Conservation (phyloP, 64 coral and sea anemone genomes). For the Stylophora pistillata region DNA sequence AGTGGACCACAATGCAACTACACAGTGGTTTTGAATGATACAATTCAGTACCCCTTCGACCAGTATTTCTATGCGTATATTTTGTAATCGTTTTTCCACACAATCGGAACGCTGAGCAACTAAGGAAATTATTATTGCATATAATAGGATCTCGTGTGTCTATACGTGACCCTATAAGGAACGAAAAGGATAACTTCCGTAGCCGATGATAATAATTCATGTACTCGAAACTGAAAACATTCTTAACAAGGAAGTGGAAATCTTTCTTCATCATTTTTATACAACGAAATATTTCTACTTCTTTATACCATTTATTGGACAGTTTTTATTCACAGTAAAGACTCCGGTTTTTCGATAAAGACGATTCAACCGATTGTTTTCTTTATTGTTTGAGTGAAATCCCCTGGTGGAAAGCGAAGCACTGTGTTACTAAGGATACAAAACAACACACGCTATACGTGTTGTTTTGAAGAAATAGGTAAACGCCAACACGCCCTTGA, state of each 20-base stretch:
- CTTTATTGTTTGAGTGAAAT: background rate
- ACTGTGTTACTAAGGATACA: background rate
- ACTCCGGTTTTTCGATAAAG: background rate
- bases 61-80: no score
- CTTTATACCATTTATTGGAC: no score
- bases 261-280: background rate
- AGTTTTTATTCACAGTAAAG: background rate
- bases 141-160: no score
- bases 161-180: no score
- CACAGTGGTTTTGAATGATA: no score
- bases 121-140: no score
- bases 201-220: no score
- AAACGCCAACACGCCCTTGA: background rate
- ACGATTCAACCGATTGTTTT: background rate
- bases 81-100: no score
- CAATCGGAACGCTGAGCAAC: no score
- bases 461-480: background rate
- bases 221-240: background rate
- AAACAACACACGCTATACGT: background rate
- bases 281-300: background rate
- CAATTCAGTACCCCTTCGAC: no score
- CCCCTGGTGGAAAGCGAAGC: background rate
- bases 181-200: no score
- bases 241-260: background rate
- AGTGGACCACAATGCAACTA: no score